Conservation (phyloP, 2,113 vertebrate species). For the Phylloscopus trochiloides region DNA sequence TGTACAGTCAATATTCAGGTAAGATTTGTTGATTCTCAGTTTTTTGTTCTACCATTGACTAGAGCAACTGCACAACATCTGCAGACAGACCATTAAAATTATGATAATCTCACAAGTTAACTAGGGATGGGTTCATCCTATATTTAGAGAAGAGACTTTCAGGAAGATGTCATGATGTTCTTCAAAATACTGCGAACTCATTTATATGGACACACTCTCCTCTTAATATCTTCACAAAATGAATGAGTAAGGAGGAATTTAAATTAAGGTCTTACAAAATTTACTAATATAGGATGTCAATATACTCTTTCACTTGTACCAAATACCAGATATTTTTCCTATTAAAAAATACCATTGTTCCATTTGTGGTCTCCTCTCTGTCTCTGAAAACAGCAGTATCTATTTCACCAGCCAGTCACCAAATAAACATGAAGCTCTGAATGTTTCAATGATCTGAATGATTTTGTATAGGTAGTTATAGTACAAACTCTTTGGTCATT, state of each 20-base stretch:
- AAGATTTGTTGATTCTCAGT: neutral
- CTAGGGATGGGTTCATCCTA: neutral
- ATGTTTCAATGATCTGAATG: neutral
- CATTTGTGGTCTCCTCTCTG: neutral
- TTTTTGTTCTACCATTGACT: neutral
- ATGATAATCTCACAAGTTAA: neutral
- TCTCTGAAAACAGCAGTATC: neutral
- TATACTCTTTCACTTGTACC: neutral
- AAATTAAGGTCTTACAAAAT: neutral
- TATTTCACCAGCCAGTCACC: neutral
- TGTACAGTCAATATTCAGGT: slow-evolving; percentile 12
- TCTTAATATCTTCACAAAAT: neutral
- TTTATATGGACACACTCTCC: neutral
- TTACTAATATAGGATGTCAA: neutral
- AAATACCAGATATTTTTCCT: neutral
- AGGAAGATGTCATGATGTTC: neutral
- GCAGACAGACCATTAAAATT: neutral
- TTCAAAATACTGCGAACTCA: neutral
- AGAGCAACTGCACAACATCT: neutral
- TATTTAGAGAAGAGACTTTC: neutral
- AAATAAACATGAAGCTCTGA: neutral
- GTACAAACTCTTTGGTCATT: neutral
- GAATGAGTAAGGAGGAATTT: neutral
- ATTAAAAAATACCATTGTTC: neutral
- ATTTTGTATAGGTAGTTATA: neutral